Evolutionary conservation across 30 jellyfish, hydroid and myxozoan genomes (phyloP).

Genomic region (Pseudorhiza aurosa): DNA sequence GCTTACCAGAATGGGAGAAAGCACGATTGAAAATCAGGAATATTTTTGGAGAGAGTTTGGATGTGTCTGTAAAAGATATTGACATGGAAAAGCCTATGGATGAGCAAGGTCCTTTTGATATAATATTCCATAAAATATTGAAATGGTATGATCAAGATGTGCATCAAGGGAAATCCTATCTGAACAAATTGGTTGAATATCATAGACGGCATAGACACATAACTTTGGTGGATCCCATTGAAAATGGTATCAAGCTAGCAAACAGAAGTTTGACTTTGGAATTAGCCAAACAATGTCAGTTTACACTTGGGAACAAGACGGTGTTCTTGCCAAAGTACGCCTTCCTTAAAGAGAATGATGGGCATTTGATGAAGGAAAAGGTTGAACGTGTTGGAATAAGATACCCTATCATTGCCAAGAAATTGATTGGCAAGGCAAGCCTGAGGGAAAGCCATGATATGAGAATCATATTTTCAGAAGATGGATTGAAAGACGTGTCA

Average conservation of each 20-base stretch:
- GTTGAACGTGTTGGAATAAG: constrained; percentile 43
- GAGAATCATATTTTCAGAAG: constrained; percentile 86
- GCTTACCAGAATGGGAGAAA: constrained; percentile 79
- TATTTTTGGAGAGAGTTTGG: constrained; percentile 46
- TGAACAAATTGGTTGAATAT: constrained; percentile 56
- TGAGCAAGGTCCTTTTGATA: constrained; percentile 97
- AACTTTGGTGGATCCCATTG: constrained; percentile 81
- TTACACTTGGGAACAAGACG: constrained; percentile 64
- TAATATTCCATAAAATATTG: constrained; percentile 86
- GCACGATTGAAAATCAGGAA: constrained; percentile 57
- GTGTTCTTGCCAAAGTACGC: constrained; percentile 91
- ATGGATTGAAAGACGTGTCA: constrained; percentile 43
- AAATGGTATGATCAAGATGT: constrained; percentile 87
- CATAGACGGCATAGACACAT: constrained; percentile 24
- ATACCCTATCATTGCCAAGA: constrained; percentile 83
- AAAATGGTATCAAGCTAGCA: constrained; percentile 77
- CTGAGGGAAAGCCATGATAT: constrained; percentile 89
- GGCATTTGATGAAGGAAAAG: constrained; percentile 15
- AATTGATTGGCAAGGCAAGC: constrained; percentile 74
- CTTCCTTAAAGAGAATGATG: constrained; percentile 26
- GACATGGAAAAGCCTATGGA: constrained; percentile 82
- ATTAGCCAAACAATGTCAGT: constrained; percentile 77
- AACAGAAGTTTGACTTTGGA: constrained; percentile 77
- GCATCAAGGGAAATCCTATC: constrained; percentile 60
- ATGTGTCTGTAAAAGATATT: constrained; percentile 70